Evolutionary conservation across 2,888 invertebrate species (phyloP), one percentile per base, ranked within the genome.

Genomic region (Hydropsyche betteni): DNA sequence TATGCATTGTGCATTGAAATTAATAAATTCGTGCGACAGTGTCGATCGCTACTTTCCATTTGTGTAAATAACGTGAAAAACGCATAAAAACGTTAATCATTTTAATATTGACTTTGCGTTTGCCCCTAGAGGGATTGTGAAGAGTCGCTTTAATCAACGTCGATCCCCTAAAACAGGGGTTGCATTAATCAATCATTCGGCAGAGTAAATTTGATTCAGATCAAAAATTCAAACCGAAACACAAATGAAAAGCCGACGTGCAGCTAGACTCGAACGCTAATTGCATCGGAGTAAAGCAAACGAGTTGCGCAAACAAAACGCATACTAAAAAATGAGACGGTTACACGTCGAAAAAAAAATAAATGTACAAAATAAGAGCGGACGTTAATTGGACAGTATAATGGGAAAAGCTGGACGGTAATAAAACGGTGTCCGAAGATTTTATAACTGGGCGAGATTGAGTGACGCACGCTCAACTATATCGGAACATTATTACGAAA

Each of bases 361-460:
- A 8, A 58, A 24, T 24, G 58, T 24, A 24, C 58, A 24, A 14
- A 24, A 24, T 58, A 24, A 24, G 24, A 24, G 58, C 16, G 24
- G 58, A 58, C 58, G 58, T 58, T 58, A 58, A 58, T 58, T 58
- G 58, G 58, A 58, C 58, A 58, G 58, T 58, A 58, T 58, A 58
- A 58, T 58, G 58, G 58, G 16, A 58, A 16, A 58, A 16, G 24
- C 16, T 16, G 8, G 14, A 14, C 16, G 58, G 14, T 24, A 58
- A 8, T 24, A 58, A 53, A 58, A 58, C 16, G 58, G 58, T 58
- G 58, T 16, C 44, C 44, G 44, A 58, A 16, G 24, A 58, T 58
- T 58, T 58, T 16, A 58, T 58, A 58, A 14, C 6, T 12, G 16
- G 16, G 7, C 6, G 6, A 8, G 14, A 24, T 24, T 58, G 58